These are phyloP conservation scores for Lucinisca nassula DNA, from an alignment of 2,888 invertebrate genomes.

Conservation along the genomic window DNA sequence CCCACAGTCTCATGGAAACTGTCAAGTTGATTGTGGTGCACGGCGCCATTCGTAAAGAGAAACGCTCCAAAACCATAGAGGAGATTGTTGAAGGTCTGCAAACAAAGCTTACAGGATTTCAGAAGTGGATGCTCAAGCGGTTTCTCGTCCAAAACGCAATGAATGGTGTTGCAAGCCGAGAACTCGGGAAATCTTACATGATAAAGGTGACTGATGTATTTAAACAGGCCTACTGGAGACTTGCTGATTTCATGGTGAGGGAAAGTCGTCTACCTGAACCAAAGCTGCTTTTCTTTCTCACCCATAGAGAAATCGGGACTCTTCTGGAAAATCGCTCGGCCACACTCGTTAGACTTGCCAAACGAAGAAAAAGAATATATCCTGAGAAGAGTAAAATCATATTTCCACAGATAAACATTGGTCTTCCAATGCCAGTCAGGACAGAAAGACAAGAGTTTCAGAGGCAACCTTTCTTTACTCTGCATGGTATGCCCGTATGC, in stretches of 20 bases:
- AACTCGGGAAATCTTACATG: constrained; percentile 90
- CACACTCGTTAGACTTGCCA: constrained; percentile 90
- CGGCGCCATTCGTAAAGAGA: not conserved
- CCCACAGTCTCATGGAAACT: constrained; percentile 64
- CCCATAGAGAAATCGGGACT: constrained; percentile 90
- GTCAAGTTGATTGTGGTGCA: constrained; percentile 89
- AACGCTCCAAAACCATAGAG: not conserved
- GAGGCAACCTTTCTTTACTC: not conserved
- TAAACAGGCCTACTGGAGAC: constrained; percentile 90
- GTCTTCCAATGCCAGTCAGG: not conserved
- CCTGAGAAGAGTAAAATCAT: constrained; percentile 72
- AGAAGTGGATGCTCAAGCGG: not conserved
- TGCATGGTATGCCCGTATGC: constrained; percentile 92
- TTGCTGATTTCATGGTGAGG: constrained; percentile 90
- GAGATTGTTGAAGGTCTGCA: constrained; percentile 13
- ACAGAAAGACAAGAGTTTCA: not conserved
- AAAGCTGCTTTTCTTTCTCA: constrained; percentile 91
- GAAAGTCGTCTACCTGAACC: constrained; percentile 91
- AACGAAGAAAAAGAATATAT: constrained; percentile 90
- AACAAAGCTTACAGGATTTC: not conserved
- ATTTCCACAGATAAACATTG: constrained; percentile 9
- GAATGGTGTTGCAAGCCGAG: constrained; percentile 90
- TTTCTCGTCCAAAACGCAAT: constrained; percentile 87
- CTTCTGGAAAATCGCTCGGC: constrained; percentile 90
- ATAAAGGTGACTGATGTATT: constrained; percentile 89